Base-by-base conservation (phyloP, 2,797 vertebrate species). In the Micrastur ruficollis region DNA sequence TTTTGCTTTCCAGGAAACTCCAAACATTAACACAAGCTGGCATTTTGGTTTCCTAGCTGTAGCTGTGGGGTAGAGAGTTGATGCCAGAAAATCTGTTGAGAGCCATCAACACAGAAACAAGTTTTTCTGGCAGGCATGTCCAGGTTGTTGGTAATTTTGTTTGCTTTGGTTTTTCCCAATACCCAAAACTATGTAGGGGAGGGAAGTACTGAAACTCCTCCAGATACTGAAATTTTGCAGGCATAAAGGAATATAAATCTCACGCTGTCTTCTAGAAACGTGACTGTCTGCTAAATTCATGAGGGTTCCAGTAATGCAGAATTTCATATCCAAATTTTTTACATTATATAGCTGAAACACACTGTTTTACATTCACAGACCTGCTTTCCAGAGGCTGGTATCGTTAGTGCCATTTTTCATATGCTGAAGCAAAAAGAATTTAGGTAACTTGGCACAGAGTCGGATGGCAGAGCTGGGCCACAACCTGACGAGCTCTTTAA, bases 41-140 rank as follows among this genome's bases (percentile, higher is more conserved):
- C 52, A 63, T 63, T 90, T 97, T 89, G 75, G 67, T 86, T 95
- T 91, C 67, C 61, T 61, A 61, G 93, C 50, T 84, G 8, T 86
- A 75, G 73, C 82, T 94, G 40, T 58, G 32, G 71, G 50, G 46
- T 80, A 63, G 34, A 59, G 58, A 62, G 26, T 25, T 67, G 80
- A 66, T 93, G 93, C 70, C 93, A 96, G 88, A 72, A 93, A 90
- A 93, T 85, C 83, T 87, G 71, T 58, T 81, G 67, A 87, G 75
- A 68, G 29, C 71, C 61, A 89, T 84, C 72, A 78, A 58, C 5
- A 46, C 29, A 68, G 88, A 84, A 84, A 55, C 46, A 38, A 89
- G 67, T 72, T 93, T 70, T 74, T 53, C 68, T 87, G 72, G 62
- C 73, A 79, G 56, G 56, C 34, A 29, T 66, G 96, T 84, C 49